These are phyloP conservation scores for Margaritifera margaritifera DNA, from an alignment of 2,888 invertebrate species.

Conservation along the genomic window DNA sequence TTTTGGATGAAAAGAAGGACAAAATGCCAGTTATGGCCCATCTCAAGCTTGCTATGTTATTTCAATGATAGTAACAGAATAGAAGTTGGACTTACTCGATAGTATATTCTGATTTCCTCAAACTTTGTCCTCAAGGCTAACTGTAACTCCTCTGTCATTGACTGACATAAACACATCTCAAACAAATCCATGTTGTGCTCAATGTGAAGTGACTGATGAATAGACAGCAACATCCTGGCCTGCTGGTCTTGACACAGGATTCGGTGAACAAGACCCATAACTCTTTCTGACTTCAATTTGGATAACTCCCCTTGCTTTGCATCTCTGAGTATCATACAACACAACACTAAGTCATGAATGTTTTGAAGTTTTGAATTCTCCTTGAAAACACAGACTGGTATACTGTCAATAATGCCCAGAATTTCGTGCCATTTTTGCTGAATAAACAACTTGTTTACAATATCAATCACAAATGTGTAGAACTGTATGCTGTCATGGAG, in stretches of 20 bases:
- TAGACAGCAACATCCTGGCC: slow-evolving; percentile 52
- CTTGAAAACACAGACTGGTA: slow-evolving; percentile 51
- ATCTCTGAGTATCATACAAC: slow-evolving; percentile 34
- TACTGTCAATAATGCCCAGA: slow-evolving; percentile 51
- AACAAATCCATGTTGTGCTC: slow-evolving; percentile 61
- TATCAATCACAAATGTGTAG: slow-evolving; percentile 46
- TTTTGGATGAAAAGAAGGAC: no score
- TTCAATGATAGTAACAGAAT: not conserved
- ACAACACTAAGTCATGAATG: slow-evolving; percentile 60
- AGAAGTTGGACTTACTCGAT: slow-evolving; percentile 48
- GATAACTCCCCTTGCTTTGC: slow-evolving; percentile 10
- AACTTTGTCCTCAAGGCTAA: slow-evolving; percentile 42
- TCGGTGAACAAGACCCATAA: slow-evolving; percentile 39
- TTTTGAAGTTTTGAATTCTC: slow-evolving; percentile 44
- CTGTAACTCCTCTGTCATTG: slow-evolving; percentile 9
- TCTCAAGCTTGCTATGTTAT: not conserved
- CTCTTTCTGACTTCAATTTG: slow-evolving; percentile 28
- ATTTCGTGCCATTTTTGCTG: slow-evolving; percentile 57
- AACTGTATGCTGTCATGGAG: slow-evolving; percentile 57
- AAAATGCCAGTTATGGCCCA: not conserved
- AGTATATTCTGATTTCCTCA: slow-evolving; percentile 52
- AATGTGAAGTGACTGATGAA: slow-evolving; percentile 52
- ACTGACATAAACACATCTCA: slow-evolving; percentile 48
- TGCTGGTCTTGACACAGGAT: slow-evolving; percentile 47
- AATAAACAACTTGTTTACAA: slow-evolving; percentile 50